phyloP scores from a whole-genome alignment of 2,797 vertebrate genomes.

The Muraenolepis orangiensis region DNA sequence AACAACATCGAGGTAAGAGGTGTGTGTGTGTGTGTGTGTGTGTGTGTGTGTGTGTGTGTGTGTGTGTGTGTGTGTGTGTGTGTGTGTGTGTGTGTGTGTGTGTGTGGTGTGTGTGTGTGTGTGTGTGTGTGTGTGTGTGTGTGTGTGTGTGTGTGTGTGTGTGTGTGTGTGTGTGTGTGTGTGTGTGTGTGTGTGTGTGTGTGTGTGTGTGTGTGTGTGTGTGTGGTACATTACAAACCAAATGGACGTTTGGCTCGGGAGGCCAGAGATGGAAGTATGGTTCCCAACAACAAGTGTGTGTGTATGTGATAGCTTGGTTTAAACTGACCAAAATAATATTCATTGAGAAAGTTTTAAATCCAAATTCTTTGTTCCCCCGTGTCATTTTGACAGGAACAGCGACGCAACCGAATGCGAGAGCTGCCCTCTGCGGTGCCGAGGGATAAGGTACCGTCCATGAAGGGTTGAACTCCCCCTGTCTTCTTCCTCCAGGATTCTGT shows the following conservation, averaged over 20 bases:
- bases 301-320: neutral
- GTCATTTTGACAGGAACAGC: constrained; percentile 82
- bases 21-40: neutral
- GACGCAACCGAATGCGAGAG: constrained; percentile 91
- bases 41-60: neutral
- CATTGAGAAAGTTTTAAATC: neutral
- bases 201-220: neutral
- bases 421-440: constrained; percentile 80
- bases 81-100: neutral
- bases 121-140: neutral
- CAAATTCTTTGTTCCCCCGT: constrained; percentile 1
- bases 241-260: neutral
- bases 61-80: neutral
- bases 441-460: constrained; percentile 82
- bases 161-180: neutral
- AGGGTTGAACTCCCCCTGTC: neutral
- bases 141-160: neutral
- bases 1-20: constrained; percentile 89
- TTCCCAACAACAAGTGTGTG: neutral
- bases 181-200: neutral
- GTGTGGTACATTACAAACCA: neutral
- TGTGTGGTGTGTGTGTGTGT: neutral
- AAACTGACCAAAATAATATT: neutral
- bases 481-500: neutral
- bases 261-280: neutral